Evolutionary conservation across 2,888 invertebrate genomes (phyloP).

Genomic region (Erebia epiphron): DNA sequence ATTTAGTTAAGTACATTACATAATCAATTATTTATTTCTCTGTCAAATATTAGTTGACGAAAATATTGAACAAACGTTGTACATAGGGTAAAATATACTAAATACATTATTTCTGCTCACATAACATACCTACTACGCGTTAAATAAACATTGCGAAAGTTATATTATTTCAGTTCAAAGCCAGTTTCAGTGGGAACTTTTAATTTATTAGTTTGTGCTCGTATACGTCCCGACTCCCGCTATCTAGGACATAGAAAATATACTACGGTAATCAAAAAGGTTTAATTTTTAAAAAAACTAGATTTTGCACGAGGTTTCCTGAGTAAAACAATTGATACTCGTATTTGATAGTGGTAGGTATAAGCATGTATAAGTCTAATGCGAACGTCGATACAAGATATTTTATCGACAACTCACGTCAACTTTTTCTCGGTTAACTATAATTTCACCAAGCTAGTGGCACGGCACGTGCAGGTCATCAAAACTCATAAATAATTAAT

Average conservation of each 20-base stretch:
- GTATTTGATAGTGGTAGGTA: no score
- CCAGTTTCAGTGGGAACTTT: slow-evolving; percentile 10
- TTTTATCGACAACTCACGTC: not conserved
- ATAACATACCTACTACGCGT: not conserved
- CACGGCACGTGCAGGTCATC: no score
- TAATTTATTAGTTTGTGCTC: slow-evolving; percentile 24
- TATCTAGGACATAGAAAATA: slow-evolving; percentile 17
- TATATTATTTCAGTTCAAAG: slow-evolving; percentile 20
- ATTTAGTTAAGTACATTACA: no score
- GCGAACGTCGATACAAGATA: not conserved
- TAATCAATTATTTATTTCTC: no score
- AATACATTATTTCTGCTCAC: not conserved
- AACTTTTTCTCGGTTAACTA: not conserved
- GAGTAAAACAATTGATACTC: not conserved
- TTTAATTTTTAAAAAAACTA: not conserved
- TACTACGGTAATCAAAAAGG: slow-evolving; percentile 6
- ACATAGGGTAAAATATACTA: not conserved
- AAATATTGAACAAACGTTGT: no score
- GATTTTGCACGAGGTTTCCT: not conserved
- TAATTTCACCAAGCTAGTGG: no score
- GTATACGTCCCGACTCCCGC: slow-evolving; percentile 7
- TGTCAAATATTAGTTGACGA: no score
- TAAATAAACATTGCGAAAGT: slow-evolving; percentile 21
- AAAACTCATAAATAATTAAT: no score
- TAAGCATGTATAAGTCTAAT: slow-evolving; percentile 2